Base-by-base conservation (phyloP, 2,888 invertebrate species). In the Hirtodrosophila confusa region DNA sequence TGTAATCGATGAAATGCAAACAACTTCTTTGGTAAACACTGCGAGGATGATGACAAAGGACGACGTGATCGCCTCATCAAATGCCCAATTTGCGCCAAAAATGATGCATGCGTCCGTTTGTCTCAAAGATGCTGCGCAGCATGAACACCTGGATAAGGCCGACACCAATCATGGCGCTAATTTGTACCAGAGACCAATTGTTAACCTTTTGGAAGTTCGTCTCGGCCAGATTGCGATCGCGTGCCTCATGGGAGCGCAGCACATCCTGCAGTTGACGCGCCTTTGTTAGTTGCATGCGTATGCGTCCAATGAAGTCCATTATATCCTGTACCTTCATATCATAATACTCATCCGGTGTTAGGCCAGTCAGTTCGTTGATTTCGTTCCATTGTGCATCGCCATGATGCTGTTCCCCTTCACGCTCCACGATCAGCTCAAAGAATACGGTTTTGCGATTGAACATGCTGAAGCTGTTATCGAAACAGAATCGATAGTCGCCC, bases 391-490 rank as follows among this genome's bases (percentile, higher is more conserved):
- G 89, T 17, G 89, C 86, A 55, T 90, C 88, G 11, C 93, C 93
- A 3, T 92, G 91, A 64, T 93, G 93, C 12, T 93, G 92, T 0
- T 93, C 92, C 0, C 93, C 93, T 27, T 94, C 94, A 17, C 92
- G 92, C 40, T 94, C 95, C 5, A 96, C 93, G 71, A 95, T 92
- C 8, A 97, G 88, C 88, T 96, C 96, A 88, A 97, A 96, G 90
- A 96, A 97, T 0, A 97, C 95, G 0, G 96, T 95, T 90, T 98
- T 98, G 10, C 93, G 92, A 73, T 96, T 96, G 86, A 96, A 96
- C n/a, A 94, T 92, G 89, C 96, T 97, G 90, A 95, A 96, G 0
- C 94, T 94, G 90, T 98, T 98, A 89, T 97, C 97, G 85, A 97
- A 97, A 87, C 98, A 98, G 84, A 97, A 94, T 68, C 94, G 93